Evolutionary conservation across 1,140 invertebrate genomes (phyloP), one percentile per base, ranked within the genome.

Genomic region (Scaptomyza montana): DNA sequence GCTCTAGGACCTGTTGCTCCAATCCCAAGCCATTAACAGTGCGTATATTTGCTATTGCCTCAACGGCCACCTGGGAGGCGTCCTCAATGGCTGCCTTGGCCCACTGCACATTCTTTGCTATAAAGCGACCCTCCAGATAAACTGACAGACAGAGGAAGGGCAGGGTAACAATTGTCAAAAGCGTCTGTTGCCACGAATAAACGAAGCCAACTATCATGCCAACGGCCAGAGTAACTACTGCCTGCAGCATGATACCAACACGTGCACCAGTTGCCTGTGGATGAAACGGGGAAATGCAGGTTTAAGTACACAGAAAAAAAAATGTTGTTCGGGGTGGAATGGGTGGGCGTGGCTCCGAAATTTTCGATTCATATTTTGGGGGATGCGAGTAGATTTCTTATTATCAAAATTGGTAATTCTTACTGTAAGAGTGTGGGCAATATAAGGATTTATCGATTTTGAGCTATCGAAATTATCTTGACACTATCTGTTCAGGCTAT

Each of bases 121-220:
- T 93, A 25, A 89, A 89, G 2, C 84, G 75, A 7, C 94, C 94
- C 92, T 98, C 96, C 30, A 97, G 93, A 70, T 95, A 95, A 0
- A 97, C 95, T 0, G 95, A 95, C 0, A 94, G 82, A 7, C 97
- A 93, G 0, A 98, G 95, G 41, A 98, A 70, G 0, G 97, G 97
- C 28, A 97, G 93, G 61, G 97, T 97, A 0, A 94, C 94, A 0
- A 96, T 91, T 0, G 95, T 95, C 1, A 98, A 94, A 0, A 97
- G 89, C 0, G 96, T 96, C 69, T 98, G 93, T 80, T 96, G 95
- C 95, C 96, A 97, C 49, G 96, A 94, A 89, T 94, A 97, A 46
- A 94, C 94, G 84, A 98, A 93, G 0, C 96, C 94, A 33, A 98
- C 92, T 1, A 95, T 90, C 56, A 97, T 93, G 2, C 96, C 95